Conservation (phyloP, 1,140 invertebrate species). For the Leptonema lineaticorne region DNA sequence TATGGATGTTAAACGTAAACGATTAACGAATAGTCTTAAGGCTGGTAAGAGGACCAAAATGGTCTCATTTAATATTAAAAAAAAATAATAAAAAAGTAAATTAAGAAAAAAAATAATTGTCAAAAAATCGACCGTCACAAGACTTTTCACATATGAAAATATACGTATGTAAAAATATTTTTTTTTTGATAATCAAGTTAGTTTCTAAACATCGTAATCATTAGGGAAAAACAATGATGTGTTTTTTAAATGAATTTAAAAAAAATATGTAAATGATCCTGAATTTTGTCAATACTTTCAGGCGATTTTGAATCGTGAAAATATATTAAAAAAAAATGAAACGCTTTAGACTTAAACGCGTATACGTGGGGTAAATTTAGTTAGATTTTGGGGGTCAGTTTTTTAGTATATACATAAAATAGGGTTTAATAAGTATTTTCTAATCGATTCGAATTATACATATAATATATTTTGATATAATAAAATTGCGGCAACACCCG, state of each 20-base stretch:
- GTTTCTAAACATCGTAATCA: background rate
- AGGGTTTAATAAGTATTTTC: no score
- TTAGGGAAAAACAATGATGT: slow-evolving; percentile 12
- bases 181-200: slow-evolving; percentile 12
- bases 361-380: slow-evolving; percentile 37
- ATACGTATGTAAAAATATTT: slow-evolving; percentile 6
- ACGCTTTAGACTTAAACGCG: slow-evolving; percentile 40
- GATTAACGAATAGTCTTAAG: slow-evolving; percentile 20
- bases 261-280: slow-evolving; percentile 13
- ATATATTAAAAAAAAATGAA: slow-evolving; percentile 10
- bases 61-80: slow-evolving; percentile 27
- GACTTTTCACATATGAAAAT: background rate
- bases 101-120: background rate
- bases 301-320: background rate
- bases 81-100: slow-evolving; percentile 14
- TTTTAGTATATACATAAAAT: no score
- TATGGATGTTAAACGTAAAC: slow-evolving; percentile 4
- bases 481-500: no score
- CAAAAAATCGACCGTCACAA: background rate
- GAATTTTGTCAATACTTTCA: background rate
- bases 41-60: slow-evolving; percentile 36
- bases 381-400: slow-evolving; percentile 23
- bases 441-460: slow-evolving; percentile 19
- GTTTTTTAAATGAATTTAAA: background rate
- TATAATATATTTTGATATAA: slow-evolving; percentile 43